Conservation (phyloP, 2,797 vertebrate genomes). For the Crypturellus tataupa region DNA sequence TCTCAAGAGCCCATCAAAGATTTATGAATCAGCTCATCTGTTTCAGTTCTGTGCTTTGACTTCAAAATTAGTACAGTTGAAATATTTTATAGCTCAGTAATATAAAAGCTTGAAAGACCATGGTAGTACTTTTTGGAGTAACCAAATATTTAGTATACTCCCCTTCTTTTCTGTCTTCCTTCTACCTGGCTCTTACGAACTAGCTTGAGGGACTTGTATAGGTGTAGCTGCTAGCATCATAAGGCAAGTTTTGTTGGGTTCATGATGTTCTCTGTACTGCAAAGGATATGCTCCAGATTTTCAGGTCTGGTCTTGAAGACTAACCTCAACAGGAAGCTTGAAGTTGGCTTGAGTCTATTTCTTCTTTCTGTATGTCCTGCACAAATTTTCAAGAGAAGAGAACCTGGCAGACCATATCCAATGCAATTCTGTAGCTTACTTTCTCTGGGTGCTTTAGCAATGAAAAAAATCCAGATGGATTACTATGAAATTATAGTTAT, state of each 20-base stretch:
- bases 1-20: neutral
- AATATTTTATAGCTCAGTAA: neutral
- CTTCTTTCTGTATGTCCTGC: neutral
- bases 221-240: rapidly evolving
- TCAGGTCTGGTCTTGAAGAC: neutral
- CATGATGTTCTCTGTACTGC: neutral
- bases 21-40: neutral
- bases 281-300: neutral
- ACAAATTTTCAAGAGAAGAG: neutral
- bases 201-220: neutral
- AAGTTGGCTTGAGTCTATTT: neutral
- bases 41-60: neutral
- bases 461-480: neutral
- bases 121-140: neutral
- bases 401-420: neutral
- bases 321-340: neutral
- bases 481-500: no score
- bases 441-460: neutral
- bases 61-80: neutral
- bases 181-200: neutral
- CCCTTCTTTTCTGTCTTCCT: neutral
- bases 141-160: no score
- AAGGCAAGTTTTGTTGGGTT: neutral
- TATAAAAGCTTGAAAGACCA: neutral
- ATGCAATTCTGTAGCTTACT: neutral